A percentile compares a stretch with the other conserved stretches of the same genome.
Conservation (phyloP, 2,888 invertebrate genomes). For the Pseudolycoriella hygida region DNA sequence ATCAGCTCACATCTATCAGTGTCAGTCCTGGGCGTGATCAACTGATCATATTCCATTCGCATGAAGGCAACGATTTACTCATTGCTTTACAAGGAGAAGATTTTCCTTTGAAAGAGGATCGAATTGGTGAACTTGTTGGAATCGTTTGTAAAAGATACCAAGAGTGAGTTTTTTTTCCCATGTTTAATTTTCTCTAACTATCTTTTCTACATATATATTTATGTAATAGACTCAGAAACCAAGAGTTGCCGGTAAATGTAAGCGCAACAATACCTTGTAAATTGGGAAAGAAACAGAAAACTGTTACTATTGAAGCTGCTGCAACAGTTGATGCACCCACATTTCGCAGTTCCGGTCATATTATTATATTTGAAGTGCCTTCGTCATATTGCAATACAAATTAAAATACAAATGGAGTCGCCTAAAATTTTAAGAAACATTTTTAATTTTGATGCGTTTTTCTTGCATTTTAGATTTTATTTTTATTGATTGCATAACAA, state of each 20-base stretch:
- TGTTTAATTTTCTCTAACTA: slow-evolving; percentile 6
- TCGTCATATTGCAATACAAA: slow-evolving; percentile 21
- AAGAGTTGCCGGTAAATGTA: slow-evolving; percentile 53
- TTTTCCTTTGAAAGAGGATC: slow-evolving; percentile 39
- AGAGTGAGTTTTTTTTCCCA: slow-evolving; percentile 39
- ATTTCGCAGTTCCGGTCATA: slow-evolving; percentile 23
- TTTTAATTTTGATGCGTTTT: no score
- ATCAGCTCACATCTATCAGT: slow-evolving; percentile 63
- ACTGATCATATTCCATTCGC: slow-evolving; percentile 70
- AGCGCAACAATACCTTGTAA: slow-evolving; percentile 63
- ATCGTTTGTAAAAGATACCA: slow-evolving; percentile 56
- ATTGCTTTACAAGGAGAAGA: slow-evolving; percentile 43
- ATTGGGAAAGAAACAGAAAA: slow-evolving; percentile 60
- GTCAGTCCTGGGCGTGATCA: slow-evolving; percentile 77
- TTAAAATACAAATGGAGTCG: background rate
- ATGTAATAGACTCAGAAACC: slow-evolving; percentile 41
- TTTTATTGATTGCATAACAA: no score
- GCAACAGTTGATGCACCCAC: slow-evolving; percentile 23
- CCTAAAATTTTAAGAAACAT: no score
- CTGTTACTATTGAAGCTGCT: slow-evolving; percentile 24
- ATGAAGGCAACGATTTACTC: slow-evolving; percentile 78
- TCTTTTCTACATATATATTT: slow-evolving; percentile 6
- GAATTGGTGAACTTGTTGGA: slow-evolving; percentile 77
- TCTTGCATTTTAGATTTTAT: no score
- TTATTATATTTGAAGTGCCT: slow-evolving; percentile 28